phyloP scores from a whole-genome alignment of 2,888 invertebrate genomes.

The Alentia gelatinosa region DNA sequence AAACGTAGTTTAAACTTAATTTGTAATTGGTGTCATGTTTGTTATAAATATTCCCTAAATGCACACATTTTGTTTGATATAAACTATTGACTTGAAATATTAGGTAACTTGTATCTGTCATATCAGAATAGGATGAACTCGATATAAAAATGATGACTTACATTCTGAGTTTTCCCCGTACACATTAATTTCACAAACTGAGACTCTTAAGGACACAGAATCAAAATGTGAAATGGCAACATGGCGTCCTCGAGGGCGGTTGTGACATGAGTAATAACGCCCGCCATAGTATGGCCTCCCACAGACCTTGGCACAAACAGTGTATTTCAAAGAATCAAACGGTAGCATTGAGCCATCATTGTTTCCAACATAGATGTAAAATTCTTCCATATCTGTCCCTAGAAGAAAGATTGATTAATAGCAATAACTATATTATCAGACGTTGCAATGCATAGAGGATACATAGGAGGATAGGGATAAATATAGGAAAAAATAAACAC shows the following conservation, averaged over 20 bases:
- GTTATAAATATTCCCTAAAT: too few species aligned
- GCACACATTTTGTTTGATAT: too few species aligned
- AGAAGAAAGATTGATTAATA: background rate
- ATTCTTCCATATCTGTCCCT: background rate
- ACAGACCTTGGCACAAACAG: background rate
- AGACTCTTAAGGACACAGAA: background rate
- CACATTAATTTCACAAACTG: background rate
- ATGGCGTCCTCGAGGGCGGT: background rate
- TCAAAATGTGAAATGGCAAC: background rate
- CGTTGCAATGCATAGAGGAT: too few species aligned
- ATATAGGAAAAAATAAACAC: too few species aligned
- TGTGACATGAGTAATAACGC: background rate
- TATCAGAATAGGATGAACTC: too few species aligned
- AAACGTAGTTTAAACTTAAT: too few species aligned
- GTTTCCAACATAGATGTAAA: background rate
- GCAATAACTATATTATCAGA: too few species aligned
- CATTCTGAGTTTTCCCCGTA: background rate
- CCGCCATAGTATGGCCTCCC: background rate
- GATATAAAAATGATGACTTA: background rate
- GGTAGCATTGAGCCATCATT: background rate
- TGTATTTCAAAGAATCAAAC: background rate
- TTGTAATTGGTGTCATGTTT: too few species aligned
- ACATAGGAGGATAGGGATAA: too few species aligned
- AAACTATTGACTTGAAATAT: too few species aligned
- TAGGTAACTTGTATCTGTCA: too few species aligned